Percentiles rank a stretch among this genome's conserved stretches.
These are phyloP conservation scores for Panzeria rudis DNA, from an alignment of 2,888 invertebrate genomes.

Conservation along the genomic window DNA sequence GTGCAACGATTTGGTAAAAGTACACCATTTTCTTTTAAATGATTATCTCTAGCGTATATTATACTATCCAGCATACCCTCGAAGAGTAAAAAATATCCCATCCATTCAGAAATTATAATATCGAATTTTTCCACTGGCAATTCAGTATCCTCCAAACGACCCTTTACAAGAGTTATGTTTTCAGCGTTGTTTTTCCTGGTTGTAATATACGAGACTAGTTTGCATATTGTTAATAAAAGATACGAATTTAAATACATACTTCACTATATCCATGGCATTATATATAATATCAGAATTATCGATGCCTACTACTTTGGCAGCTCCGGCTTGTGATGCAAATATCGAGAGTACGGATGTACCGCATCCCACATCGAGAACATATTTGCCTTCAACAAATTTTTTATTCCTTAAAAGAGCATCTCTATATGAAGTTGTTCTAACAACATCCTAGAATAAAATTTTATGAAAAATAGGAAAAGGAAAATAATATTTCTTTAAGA, in stretches of 20 bases:
- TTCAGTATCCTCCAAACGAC: slow-evolving; percentile 92
- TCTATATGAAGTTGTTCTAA: slow-evolving; percentile 94
- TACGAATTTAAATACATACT: slow-evolving; percentile 84
- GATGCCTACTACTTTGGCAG: slow-evolving; percentile 94
- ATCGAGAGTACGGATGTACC: slow-evolving; percentile 99
- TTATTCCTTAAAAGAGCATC: slow-evolving; percentile 92
- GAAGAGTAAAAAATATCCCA: slow-evolving; percentile 98
- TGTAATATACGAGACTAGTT: slow-evolving; percentile 36
- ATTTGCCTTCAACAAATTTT: slow-evolving; percentile 88
- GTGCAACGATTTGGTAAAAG: slow-evolving; percentile 94
- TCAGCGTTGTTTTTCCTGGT: slow-evolving; percentile 83
- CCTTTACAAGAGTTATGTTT: slow-evolving; percentile 91
- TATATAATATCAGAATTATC: slow-evolving; percentile 98
- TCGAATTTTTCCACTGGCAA: slow-evolving; percentile 91
- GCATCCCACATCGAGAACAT: slow-evolving; percentile 97
- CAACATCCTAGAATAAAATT: slow-evolving; percentile 86
- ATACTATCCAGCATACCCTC: slow-evolving; percentile 99
- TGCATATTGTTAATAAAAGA: not conserved
- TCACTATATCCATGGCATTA: slow-evolving; percentile 97
- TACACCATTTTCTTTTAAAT: slow-evolving; percentile 89
- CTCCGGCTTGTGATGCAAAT: slow-evolving; percentile 98
- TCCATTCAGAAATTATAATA: slow-evolving; percentile 98
- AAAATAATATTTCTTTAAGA: slow-evolving; percentile 73
- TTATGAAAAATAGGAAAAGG: not conserved
- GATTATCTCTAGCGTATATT: slow-evolving; percentile 93